phyloP scores from a whole-genome alignment of 1,140 invertebrate genomes.

The Drosophila repletoides region DNA sequence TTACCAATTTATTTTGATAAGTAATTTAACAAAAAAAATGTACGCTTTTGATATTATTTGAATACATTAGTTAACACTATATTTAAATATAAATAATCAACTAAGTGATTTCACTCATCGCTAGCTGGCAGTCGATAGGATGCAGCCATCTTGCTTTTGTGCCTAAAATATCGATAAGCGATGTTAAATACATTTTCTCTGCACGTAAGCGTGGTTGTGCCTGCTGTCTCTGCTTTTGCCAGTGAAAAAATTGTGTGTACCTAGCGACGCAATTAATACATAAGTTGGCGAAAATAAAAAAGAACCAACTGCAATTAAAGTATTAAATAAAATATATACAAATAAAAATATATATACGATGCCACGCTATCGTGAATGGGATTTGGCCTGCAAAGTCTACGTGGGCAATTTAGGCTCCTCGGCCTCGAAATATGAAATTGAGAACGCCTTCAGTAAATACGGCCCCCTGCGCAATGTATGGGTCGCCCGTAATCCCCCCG shows the following conservation, averaged over 20 bases:
- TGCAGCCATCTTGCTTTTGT: constrained; percentile 43
- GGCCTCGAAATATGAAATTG: constrained; percentile 95
- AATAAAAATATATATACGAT: constrained; percentile 69
- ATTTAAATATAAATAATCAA: no score
- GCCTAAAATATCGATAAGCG: background rate
- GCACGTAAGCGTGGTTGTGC: constrained; percentile 39
- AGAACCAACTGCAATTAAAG: background rate
- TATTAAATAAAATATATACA: constrained; percentile 12
- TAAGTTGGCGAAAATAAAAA: constrained; percentile 2
- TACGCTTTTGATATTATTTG: no score
- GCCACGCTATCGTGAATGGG: constrained; percentile 94
- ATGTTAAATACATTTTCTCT: constrained; percentile 28
- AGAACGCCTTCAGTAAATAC: constrained; percentile 96
- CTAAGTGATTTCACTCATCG: no score
- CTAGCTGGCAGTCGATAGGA: background rate
- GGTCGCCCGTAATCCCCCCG: constrained; percentile 96
- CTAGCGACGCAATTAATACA: constrained; percentile 36
- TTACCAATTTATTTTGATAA: no score
- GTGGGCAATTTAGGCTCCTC: constrained; percentile 98
- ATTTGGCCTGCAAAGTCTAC: constrained; percentile 98
- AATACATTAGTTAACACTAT: no score
- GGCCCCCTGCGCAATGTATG: constrained; percentile 97
- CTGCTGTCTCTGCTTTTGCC: constrained; percentile 15
- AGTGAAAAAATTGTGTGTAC: constrained; percentile 36
- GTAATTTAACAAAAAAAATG: no score